phyloP scores from a whole-genome alignment of 35 echinoderm and acorn worm genomes.

The Holothuria glaberrima region DNA sequence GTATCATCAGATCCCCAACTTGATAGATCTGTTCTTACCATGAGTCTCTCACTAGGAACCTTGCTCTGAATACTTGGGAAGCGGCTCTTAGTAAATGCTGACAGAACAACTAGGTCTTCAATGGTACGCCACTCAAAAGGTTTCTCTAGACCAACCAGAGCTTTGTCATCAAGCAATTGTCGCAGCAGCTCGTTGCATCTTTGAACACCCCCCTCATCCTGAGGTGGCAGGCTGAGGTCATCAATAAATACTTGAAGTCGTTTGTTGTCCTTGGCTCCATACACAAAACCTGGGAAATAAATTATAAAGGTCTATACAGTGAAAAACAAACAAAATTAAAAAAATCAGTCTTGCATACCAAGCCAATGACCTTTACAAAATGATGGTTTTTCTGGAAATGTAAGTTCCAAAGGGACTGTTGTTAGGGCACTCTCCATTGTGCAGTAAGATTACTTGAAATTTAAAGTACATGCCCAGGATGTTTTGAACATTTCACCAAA shows the following conservation, averaged over 20 bases:
- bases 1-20: too few species aligned
- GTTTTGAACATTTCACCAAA: too few species aligned
- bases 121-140: slow-evolving; percentile 99
- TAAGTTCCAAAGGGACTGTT: too few species aligned
- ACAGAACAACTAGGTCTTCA: slow-evolving; percentile 77
- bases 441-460: too few species aligned
- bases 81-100: slow-evolving; percentile 71
- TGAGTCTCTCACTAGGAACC: slow-evolving; percentile 68
- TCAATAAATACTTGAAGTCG: slow-evolving; percentile 97
- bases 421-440: too few species aligned
- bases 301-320: background rate
- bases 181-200: slow-evolving; percentile 87
- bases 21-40: slow-evolving; percentile 59
- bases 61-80: slow-evolving; percentile 77
- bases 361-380: background rate
- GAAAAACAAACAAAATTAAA: background rate
- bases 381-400: background rate
- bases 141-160: slow-evolving; percentile 88
- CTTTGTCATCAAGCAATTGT: slow-evolving; percentile 86
- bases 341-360: background rate
- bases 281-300: slow-evolving; percentile 81
- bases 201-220: slow-evolving; percentile 90
- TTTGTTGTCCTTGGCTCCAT: slow-evolving; percentile 98
- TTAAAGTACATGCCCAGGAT: too few species aligned
- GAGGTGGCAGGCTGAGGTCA: slow-evolving; percentile 86